Conservation (phyloP, 2,888 invertebrate genomes). For the Tortrix viridana region DNA sequence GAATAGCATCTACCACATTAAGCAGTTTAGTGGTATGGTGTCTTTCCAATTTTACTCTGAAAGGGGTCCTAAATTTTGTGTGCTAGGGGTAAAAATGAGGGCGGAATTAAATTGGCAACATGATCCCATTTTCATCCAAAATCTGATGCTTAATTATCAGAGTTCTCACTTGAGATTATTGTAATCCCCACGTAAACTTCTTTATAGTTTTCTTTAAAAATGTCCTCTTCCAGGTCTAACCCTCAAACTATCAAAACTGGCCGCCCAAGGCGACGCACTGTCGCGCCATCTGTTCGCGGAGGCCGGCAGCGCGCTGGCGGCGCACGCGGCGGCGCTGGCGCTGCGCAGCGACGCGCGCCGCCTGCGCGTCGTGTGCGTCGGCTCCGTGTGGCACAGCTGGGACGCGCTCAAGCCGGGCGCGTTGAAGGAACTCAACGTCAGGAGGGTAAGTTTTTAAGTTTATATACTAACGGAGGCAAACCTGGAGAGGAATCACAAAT, state of each 20-base stretch:
- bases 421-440: conserved; percentile 76
- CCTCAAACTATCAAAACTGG: conserved; percentile 87
- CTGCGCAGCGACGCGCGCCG: conserved; percentile 82
- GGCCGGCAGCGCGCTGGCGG: conserved; percentile 85
- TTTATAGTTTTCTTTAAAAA: no score
- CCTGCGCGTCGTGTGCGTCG: conserved; percentile 93
- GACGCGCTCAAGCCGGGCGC: conserved; percentile 89
- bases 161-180: no score
- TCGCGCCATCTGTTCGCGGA: conserved; percentile 62
- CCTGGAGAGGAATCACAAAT: no score
- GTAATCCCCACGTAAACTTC: no score
- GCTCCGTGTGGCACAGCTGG: conserved; percentile 98
- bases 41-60: no score
- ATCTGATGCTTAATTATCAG: no score
- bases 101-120: no score
- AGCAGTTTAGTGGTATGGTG: no score
- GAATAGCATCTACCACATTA: no score
- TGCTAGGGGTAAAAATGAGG: no score
- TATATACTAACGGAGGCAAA: neutral
- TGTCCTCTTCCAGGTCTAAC: conserved; percentile 84
- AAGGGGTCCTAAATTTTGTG: no score
- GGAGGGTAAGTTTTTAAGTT: conserved; percentile 60
- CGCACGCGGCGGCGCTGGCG: conserved; percentile 86
- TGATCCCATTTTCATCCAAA: no score
- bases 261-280: conserved; percentile 89